These are phyloP conservation scores for Amphiura filiformis DNA, from an alignment of 35 echinoderm and acorn worm species.

Conservation along the genomic window DNA sequence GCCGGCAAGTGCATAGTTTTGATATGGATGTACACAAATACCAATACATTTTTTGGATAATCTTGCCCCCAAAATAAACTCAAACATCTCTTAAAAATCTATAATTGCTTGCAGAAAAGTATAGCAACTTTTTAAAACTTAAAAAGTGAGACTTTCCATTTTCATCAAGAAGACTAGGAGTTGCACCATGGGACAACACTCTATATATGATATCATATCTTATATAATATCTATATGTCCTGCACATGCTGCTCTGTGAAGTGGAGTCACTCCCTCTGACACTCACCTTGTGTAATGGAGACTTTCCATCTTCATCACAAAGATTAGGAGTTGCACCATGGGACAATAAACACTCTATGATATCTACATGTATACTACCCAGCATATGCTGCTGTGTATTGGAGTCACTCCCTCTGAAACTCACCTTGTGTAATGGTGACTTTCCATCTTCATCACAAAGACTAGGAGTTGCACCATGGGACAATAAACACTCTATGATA, in stretches of 20 bases:
- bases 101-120: too few species aligned
- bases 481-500: slow-evolving; percentile 53
- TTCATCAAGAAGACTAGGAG: slow-evolving; percentile 42
- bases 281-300: slow-evolving; percentile 85
- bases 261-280: slow-evolving; percentile 69
- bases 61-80: too few species aligned
- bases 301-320: slow-evolving; percentile 67
- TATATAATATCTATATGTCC: too few species aligned
- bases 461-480: slow-evolving; percentile 25
- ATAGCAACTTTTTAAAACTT: too few species aligned
- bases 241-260: slow-evolving; percentile 78
- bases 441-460: slow-evolving; percentile 69
- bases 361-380: slow-evolving; percentile 59
- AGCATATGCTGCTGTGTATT: slow-evolving; percentile 75
- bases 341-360: slow-evolving; percentile 54
- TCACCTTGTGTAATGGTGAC: slow-evolving; percentile 84
- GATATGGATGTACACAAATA: too few species aligned
- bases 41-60: too few species aligned
- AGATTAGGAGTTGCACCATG: slow-evolving; percentile 42
- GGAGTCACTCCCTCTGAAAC: slow-evolving; percentile 66
- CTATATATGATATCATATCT: slow-evolving; percentile 54
- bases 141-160: slow-evolving; percentile 79
- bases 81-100: too few species aligned
- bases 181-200: slow-evolving; percentile 45
- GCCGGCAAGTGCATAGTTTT: too few species aligned